A percentile compares a stretch with the other conserved stretches of the same genome.
Conservation (phyloP, 2,113 vertebrate genomes). For the Cairina moschata region DNA sequence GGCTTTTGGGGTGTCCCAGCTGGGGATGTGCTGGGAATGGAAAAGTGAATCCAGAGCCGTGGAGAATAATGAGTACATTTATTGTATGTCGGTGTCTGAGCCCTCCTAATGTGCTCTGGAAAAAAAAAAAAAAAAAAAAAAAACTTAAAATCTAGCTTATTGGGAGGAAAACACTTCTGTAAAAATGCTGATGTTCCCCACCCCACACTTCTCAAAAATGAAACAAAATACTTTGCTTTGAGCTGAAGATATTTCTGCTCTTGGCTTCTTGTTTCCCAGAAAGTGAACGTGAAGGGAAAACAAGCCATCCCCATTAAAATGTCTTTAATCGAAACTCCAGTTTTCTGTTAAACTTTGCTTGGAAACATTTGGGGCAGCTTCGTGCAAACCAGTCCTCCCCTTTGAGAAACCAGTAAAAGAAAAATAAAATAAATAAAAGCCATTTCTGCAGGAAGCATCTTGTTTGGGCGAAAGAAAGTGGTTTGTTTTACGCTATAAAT, state of each 20-base stretch:
- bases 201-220: background rate
- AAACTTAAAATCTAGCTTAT: constrained; percentile 6
- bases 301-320: constrained; percentile 43
- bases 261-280: constrained; percentile 30
- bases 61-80: background rate
- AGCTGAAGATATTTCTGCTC: constrained; percentile 19
- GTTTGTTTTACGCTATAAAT: background rate
- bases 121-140: background rate
- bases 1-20: background rate
- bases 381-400: background rate
- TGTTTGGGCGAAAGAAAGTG: background rate
- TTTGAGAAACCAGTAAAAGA: constrained; percentile 27
- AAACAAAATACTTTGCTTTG: constrained; percentile 28
- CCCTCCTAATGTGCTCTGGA: background rate
- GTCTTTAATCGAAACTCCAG: constrained; percentile 8
- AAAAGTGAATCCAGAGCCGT: background rate
- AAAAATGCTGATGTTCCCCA: constrained; percentile 38
- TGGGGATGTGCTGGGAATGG: background rate
- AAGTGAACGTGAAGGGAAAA: constrained; percentile 39
- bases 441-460: constrained; percentile 17
- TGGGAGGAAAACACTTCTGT: constrained; percentile 2
- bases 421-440: background rate
- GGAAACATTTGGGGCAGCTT: constrained; percentile 35
- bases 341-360: constrained; percentile 54
- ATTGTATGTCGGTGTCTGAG: background rate